These are phyloP conservation scores for Onychomys torridus DNA, from an alignment of 2,797 vertebrate species.

Conservation along the genomic window DNA sequence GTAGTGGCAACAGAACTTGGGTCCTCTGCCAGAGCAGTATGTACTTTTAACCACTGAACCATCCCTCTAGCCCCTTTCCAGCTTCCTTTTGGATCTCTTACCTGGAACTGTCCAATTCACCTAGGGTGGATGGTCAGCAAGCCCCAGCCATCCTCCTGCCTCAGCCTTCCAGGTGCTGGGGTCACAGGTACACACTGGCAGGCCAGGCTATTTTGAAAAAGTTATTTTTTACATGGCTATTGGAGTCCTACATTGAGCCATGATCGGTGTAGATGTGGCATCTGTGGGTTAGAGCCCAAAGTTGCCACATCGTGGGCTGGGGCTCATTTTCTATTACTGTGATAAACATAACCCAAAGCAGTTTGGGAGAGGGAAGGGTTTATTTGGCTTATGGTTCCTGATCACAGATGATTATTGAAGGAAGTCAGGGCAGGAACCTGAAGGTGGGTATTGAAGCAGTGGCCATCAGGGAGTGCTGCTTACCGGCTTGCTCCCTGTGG, in stretches of 20 bases:
- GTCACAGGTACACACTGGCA: background rate
- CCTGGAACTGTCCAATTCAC: background rate
- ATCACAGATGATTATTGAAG: background rate
- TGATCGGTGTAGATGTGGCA: accelerated
- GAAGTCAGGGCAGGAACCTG: background rate
- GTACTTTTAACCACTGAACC: background rate
- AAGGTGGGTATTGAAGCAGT: background rate
- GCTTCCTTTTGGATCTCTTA: background rate
- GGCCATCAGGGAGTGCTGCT: background rate
- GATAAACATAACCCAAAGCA: background rate
- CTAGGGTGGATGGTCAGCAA: background rate
- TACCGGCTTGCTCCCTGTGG: background rate
- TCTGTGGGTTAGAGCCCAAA: background rate
- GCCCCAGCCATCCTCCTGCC: background rate
- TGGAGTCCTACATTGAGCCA: accelerated
- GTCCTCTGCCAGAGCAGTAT: background rate
- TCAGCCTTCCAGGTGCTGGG: background rate
- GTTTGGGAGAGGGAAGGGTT: no score
- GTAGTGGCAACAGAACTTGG: background rate
- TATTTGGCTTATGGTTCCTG: background rate
- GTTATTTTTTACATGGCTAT: accelerated
- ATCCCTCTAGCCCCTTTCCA: background rate
- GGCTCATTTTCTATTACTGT: background rate
- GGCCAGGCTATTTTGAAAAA: background rate
- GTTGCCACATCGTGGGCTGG: accelerated